These are phyloP conservation scores for Odontomachus brunneus DNA, from an alignment of 1,140 invertebrate species.

Conservation along the genomic window DNA sequence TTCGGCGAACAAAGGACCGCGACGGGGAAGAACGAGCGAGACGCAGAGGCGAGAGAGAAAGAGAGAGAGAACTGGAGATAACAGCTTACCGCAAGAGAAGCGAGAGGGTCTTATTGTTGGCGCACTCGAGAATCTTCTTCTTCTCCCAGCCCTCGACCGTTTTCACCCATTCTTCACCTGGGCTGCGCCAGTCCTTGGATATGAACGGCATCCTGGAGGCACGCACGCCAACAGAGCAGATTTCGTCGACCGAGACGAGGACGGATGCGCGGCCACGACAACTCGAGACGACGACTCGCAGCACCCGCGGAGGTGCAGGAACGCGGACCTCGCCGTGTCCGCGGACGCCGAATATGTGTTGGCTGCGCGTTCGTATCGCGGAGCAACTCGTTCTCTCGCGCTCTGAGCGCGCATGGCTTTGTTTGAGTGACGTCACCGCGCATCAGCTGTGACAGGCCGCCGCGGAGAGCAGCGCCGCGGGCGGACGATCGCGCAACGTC, in stretches of 20 bases:
- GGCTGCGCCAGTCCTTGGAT: constrained; percentile 96
- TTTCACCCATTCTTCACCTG: constrained; percentile 99
- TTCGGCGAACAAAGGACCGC: constrained; percentile 54
- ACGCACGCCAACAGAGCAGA: neutral
- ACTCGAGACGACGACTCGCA: constrained; percentile 14
- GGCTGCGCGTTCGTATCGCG: constrained; percentile 16
- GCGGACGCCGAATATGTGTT: constrained; percentile 63
- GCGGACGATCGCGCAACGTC: too few relatives aligned
- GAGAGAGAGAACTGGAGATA: constrained; percentile 2
- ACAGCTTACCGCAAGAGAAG: constrained; percentile 81
- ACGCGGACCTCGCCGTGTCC: constrained; percentile 57
- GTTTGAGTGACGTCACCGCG: constrained; percentile 81
- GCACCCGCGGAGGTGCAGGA: neutral
- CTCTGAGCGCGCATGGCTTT: constrained; percentile 83
- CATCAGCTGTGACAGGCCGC: constrained; percentile 78
- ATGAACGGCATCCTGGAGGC: constrained; percentile 94
- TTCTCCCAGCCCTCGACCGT: constrained; percentile 98
- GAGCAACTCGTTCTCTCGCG: constrained; percentile 37
- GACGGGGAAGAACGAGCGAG: neutral
- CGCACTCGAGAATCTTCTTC: constrained; percentile 95
- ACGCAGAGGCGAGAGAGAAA: neutral
- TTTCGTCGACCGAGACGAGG: neutral
- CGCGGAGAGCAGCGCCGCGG: too few relatives aligned
- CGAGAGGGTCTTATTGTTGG: constrained; percentile 85
- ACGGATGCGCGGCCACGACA: constrained; percentile 1